Evolutionary conservation across 2,888 invertebrate genomes (phyloP).

Genomic region (Agrotis puta): DNA sequence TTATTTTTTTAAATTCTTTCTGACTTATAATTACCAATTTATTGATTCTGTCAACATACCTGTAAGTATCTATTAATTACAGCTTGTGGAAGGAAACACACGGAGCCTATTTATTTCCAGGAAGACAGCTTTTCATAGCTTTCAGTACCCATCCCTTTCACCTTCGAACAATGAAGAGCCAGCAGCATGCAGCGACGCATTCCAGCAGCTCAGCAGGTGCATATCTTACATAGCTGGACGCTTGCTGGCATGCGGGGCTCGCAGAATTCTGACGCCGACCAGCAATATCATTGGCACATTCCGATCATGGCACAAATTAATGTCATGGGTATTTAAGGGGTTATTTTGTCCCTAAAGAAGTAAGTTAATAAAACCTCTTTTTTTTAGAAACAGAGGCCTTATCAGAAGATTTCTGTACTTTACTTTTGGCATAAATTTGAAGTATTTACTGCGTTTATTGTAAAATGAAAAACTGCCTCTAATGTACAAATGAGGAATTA

Average conservation of each 20-base stretch:
- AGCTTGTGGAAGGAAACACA: not conserved
- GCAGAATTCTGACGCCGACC: conserved; percentile 67
- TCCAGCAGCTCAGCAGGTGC: conserved; percentile 58
- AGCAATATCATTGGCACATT: conserved; percentile 64
- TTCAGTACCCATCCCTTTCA: not conserved
- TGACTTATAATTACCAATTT: no score
- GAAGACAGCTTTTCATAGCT: not conserved
- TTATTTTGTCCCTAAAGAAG: not conserved
- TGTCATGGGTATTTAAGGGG: conserved; percentile 29
- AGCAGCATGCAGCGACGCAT: conserved; percentile 33
- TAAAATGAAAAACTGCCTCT: no score
- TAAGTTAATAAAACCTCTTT: not conserved
- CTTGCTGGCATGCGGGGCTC: conserved; percentile 71
- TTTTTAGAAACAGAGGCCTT: not conserved
- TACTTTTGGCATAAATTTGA: not conserved
- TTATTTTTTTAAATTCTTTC: no score
- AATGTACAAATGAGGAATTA: no score
- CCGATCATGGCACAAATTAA: conserved; percentile 48
- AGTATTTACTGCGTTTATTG: no score
- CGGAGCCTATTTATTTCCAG: not conserved
- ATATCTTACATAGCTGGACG: conserved; percentile 78
- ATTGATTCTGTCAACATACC: no score
- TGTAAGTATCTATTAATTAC: not conserved
- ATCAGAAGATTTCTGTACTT: no score
- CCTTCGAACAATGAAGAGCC: conserved; percentile 35